Percentiles rank a stretch among this genome's conserved stretches.
Conservation (phyloP, 2,113 vertebrate species). For the Takifugu bimaculatus region DNA sequence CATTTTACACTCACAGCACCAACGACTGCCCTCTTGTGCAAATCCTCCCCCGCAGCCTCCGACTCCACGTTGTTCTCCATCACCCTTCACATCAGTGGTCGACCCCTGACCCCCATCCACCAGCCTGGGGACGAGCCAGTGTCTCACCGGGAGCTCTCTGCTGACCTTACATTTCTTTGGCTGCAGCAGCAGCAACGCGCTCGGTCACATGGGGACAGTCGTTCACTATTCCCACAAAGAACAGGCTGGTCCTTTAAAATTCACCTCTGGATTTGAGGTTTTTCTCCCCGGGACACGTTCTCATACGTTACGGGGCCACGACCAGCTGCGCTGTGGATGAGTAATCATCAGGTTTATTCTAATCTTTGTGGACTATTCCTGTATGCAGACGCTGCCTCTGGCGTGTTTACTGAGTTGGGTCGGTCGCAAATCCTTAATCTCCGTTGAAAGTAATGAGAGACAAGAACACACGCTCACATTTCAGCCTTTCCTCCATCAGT, state of each 20-base stretch:
- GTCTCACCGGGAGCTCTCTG: constrained; percentile 27
- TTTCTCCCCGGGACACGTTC: constrained; percentile 28
- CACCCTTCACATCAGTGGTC: constrained; percentile 8
- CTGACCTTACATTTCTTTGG: constrained; percentile 49
- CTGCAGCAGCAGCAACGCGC: constrained; percentile 33
- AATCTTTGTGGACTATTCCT: constrained; percentile 8
- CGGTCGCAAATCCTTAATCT: not conserved
- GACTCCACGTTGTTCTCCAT: not conserved
- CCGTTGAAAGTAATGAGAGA: not conserved
- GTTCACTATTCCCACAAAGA: constrained; percentile 39
- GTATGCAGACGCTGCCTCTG: not conserved
- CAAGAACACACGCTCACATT: not conserved
- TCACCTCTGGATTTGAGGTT: not conserved
- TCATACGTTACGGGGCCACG: constrained; percentile 1
- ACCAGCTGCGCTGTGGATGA: constrained; percentile 32
- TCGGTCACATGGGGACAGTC: constrained; percentile 52
- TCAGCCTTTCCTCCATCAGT: not conserved
- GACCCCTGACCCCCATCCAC: constrained; percentile 38
- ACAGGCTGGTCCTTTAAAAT: constrained; percentile 12
- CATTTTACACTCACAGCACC: too few species aligned
- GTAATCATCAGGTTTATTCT: constrained; percentile 34
- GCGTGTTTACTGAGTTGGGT: not conserved
- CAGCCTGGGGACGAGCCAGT: constrained; percentile 34
- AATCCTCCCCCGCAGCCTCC: too few species aligned
- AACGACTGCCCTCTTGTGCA: too few species aligned